Evolutionary conservation across 2,797 vertebrate genomes (phyloP), one percentile per base, ranked within the genome.

Genomic region (Alcedo quadribrachys): DNA sequence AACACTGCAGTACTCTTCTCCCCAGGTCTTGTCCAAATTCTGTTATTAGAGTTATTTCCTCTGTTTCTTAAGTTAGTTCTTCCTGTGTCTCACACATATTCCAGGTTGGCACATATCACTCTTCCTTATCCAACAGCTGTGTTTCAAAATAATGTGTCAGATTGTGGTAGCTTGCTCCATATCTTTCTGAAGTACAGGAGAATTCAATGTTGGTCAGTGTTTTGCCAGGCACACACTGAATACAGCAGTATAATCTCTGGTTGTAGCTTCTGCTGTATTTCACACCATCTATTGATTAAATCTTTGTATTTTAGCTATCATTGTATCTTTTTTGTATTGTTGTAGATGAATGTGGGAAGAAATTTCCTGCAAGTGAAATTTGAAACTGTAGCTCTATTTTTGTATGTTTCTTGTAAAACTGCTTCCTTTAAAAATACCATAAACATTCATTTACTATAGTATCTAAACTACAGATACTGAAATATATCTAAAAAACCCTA

Each of bases 1-100:
- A 62, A 1, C 11, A 11, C 15, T 0, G 0, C 32, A 55, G n/a
- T 21, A 33, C 61, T 50, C 30, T 40, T 74, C 28, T 55, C 21
- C 18, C 25, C 5, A 3, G 11, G 15, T 54, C 46, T 54, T 50
- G 33, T 24, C 28, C 60, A 33, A 79, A 55, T 51, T 32, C 21
- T 28, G 32, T 2, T 60, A 22, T 13, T 5, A 1, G 22, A 45
- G 25, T 55, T 70, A 30, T 61, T 83, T 54, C 12, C 11, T 48
- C 32, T 74, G 19, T 58, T 55, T 24, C 57, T 67, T 35, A 22
- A 15, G 27, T 32, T 80, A 30, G 40, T 79, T 68, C 28, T 67
- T 78, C 32, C 16, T 18, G 14, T 28, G 65, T 77, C 25, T 14
- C 8, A 5, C 42, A n/a, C 15, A 20, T 61, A 18, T 76, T 24